Evolutionary conservation across 2,797 vertebrate species (phyloP).

Genomic region (Chiloscyllium punctatum): DNA sequence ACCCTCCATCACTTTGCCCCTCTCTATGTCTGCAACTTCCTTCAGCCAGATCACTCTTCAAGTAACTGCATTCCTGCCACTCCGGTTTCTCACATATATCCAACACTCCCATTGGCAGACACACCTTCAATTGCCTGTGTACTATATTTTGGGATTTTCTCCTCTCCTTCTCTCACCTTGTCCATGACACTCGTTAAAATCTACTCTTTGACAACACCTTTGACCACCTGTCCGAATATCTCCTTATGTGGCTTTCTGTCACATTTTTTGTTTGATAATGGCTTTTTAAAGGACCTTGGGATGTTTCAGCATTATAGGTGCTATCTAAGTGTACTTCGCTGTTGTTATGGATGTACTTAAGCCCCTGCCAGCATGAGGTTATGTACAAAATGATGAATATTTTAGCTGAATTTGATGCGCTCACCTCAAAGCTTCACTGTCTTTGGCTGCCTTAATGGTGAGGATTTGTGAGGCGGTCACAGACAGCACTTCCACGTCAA

Average conservation of each 20-base stretch:
- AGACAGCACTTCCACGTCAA: conserved; percentile 53
- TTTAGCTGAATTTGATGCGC: too few species aligned
- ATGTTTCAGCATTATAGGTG: neutral
- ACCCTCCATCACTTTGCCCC: neutral
- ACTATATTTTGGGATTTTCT: neutral
- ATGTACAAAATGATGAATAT: too few species aligned
- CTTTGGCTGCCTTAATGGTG: conserved; percentile 55
- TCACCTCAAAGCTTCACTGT: conserved; percentile 53
- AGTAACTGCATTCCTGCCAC: neutral
- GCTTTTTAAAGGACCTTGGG: neutral
- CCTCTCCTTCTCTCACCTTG: neutral
- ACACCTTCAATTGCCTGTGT: neutral
- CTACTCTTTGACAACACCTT: neutral
- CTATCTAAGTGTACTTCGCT: neutral
- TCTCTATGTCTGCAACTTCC: neutral
- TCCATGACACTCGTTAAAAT: neutral
- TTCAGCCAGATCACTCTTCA: neutral
- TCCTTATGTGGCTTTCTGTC: neutral
- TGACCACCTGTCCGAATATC: neutral
- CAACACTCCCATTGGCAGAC: neutral
- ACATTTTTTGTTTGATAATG: neutral
- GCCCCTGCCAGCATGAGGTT: neutral
- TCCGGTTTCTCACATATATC: neutral
- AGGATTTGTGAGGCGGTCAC: conserved; percentile 55
- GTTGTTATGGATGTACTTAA: neutral